Percentiles rank a stretch among this genome's conserved stretches.
These are phyloP conservation scores for Meleagris gallopavo DNA, from an alignment of 2,113 vertebrate species.

Conservation along the genomic window DNA sequence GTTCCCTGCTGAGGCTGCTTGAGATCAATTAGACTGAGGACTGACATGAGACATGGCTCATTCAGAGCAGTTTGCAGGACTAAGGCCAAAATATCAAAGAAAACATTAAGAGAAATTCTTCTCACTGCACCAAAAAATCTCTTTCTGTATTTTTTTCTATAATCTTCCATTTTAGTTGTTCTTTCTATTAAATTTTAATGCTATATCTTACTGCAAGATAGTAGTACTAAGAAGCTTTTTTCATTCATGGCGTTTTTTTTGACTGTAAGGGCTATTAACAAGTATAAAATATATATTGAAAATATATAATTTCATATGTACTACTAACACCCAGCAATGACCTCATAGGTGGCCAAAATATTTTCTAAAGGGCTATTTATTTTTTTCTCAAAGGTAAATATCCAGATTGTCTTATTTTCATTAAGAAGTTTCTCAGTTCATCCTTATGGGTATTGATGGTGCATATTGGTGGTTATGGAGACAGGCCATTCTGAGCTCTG, in stretches of 20 bases:
- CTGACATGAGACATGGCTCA: background rate
- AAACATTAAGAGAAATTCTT: background rate
- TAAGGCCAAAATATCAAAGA: background rate
- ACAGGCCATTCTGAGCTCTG: background rate
- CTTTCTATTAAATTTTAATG: background rate
- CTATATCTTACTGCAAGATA: background rate
- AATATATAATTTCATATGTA: background rate
- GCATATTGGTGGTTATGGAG: background rate
- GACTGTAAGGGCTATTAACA: background rate
- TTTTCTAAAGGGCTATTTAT: background rate
- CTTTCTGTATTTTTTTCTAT: background rate
- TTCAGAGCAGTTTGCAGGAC: background rate
- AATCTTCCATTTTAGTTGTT: background rate
- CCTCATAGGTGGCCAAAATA: background rate
- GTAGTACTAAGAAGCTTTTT: background rate
- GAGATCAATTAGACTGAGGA: background rate
- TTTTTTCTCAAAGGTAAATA: background rate
- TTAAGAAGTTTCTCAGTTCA: background rate
- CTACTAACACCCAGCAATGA: background rate
- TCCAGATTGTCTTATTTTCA: background rate
- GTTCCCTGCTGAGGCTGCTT: background rate
- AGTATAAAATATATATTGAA: background rate
- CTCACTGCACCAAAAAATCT: background rate
- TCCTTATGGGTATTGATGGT: background rate
- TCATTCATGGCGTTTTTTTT: background rate